Evolutionary conservation across 2,113 vertebrate species (phyloP), one percentile per base, ranked within the genome.

Genomic region (Otocyon megalotis): DNA sequence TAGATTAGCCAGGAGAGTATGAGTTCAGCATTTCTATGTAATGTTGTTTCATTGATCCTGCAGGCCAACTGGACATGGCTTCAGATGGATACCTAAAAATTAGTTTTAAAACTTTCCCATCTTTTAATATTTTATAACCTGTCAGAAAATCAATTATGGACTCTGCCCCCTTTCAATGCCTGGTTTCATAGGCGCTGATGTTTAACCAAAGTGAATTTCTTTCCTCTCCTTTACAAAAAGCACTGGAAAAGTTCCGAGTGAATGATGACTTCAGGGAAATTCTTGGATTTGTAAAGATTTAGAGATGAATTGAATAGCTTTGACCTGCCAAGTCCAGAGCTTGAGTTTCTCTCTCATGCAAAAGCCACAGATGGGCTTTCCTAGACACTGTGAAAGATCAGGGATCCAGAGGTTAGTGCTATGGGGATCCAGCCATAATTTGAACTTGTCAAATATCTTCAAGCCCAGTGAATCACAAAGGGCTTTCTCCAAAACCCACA

Each of bases 21-120:
- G 98, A 98, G 97, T 98, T 98, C 98, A 99, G 98, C 98, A 98
- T 98, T 99, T 98, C 98, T 98, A 37, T 95, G 79, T 98, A 98
- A 98, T 98, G 97, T 94, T 98, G 96, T 97, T 98, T 98, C 98
- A 98, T 98, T 99, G 98, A 99, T 99, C 97, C 95, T 97, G 83
- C 93, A 96, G 97, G 95, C 98, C 95, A 98, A 88, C 94, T 98
- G 97, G 90, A 97, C 84, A 77, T 97, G 88, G 93, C 88, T 98
- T 96, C 63, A 96, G 98, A 97, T 16, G 72, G 97, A 98, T 96
- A 98, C 0, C 96, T 98, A 98, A 98, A 99, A 98, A 98, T 96
- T 93, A 98, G 96, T 98, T 98, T 98, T 98, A 98, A 98, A 98
- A 98, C 97, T 98, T 98, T 95, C 97, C 76, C 32, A 14, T 96